Conservation (phyloP, 2,888 invertebrate species). For the Cremastobaeus sp. region DNA sequence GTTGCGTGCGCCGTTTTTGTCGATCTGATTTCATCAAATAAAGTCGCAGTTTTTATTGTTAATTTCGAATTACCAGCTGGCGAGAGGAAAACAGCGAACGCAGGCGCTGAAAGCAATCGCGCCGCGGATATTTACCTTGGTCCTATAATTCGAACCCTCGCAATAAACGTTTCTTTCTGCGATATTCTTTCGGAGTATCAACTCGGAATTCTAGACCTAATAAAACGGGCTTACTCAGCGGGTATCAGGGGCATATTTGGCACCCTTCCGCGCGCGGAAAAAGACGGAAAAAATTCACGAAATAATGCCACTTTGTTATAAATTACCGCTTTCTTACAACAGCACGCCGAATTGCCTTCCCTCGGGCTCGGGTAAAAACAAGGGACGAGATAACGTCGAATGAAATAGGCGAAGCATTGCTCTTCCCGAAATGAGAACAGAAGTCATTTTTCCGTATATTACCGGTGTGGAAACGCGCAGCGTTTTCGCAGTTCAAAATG, state of each 20-base stretch:
- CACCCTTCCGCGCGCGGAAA: constrained; percentile 44
- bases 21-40: too few species aligned
- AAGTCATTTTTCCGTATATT: constrained; percentile 58
- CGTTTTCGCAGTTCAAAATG: constrained; percentile 37
- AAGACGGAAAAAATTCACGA: constrained; percentile 37
- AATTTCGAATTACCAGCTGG: too few species aligned
- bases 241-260: constrained; percentile 52
- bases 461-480: constrained; percentile 47
- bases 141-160: constrained; percentile 36
- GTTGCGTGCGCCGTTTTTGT: neutral
- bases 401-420: constrained; percentile 54
- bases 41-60: too few species aligned
- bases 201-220: constrained; percentile 42
- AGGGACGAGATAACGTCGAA: constrained; percentile 27
- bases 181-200: constrained; percentile 31
- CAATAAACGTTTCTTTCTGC: constrained; percentile 38
- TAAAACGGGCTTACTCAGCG: constrained; percentile 56
- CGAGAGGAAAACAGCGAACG: too few species aligned
- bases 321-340: constrained; percentile 48
- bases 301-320: constrained; percentile 58
- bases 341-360: constrained; percentile 48
- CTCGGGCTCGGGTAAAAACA: constrained; percentile 44
- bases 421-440: constrained; percentile 46
- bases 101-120: too few species aligned
- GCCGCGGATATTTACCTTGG: constrained; percentile 21